Percentiles rank a stretch among this genome's conserved stretches.
phyloP scores from a whole-genome alignment of 2,797 vertebrate genomes.

The Epinephelus awoara region DNA sequence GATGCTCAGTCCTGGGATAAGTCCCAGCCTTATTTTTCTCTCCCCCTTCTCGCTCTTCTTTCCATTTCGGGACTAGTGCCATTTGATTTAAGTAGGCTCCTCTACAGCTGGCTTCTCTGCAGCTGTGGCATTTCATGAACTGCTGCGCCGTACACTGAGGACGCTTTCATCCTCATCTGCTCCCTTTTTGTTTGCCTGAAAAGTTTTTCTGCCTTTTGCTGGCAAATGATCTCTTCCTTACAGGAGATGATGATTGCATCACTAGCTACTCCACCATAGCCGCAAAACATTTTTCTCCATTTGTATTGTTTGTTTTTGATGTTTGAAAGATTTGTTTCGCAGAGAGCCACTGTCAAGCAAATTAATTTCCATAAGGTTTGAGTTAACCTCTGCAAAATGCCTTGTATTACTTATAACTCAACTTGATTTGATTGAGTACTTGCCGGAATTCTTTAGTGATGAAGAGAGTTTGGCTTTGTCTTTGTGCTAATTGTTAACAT shows the following conservation, averaged over 20 bases:
- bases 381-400: constrained; percentile 41
- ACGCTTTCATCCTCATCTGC: constrained; percentile 47
- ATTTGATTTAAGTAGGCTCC: constrained; percentile 62
- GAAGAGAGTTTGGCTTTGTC: constrained; percentile 39
- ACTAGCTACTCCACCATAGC: constrained; percentile 28
- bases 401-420: constrained; percentile 43
- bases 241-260: constrained; percentile 18
- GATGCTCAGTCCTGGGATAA: constrained; percentile 50
- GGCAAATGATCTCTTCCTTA: constrained; percentile 30
- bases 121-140: constrained; percentile 57
- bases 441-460: constrained; percentile 40
- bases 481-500: constrained; percentile 39
- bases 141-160: constrained; percentile 34
- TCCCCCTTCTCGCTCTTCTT: constrained; percentile 2
- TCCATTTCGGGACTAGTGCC: constrained; percentile 57
- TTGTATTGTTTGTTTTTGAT: constrained; percentile 58
- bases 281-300: constrained; percentile 28
- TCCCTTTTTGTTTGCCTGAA: constrained; percentile 40
- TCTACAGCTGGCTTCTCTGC: constrained; percentile 52
- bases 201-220: constrained; percentile 50
- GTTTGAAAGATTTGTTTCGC: constrained; percentile 58
- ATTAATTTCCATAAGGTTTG: constrained; percentile 41
- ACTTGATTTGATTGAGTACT: constrained; percentile 58
- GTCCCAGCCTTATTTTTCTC: constrained; percentile 14
- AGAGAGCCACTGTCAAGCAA: constrained; percentile 39